Conservation (phyloP, 30 jellyfish, hydroid and myxozoan species). For the Turritopsis rubra region DNA sequence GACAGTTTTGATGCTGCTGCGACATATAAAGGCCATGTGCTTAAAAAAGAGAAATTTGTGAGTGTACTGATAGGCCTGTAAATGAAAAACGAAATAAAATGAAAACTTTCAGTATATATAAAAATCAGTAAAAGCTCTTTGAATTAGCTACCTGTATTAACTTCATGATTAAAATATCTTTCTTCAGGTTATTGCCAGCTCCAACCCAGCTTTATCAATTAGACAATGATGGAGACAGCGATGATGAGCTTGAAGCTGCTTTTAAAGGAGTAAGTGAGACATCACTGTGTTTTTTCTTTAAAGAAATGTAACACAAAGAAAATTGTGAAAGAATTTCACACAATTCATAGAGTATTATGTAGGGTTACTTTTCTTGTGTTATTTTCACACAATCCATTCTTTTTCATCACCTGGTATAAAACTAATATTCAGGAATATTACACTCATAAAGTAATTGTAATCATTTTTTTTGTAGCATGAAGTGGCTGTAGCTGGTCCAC, state of each 20-base stretch:
- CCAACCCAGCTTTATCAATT: constrained; percentile 59
- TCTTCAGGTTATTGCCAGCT: constrained; percentile 80
- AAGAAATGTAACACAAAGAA: no score
- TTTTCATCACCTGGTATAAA: neutral
- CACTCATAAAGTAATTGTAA: neutral
- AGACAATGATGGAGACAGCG: constrained; percentile 61
- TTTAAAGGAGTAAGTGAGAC: constrained; percentile 46
- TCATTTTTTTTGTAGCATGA: neutral
- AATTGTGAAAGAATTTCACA: neutral
- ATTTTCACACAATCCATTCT: neutral
- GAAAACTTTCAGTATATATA: no score
- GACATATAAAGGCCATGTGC: no score
- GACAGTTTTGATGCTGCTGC: no score
- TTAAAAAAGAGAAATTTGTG: no score
- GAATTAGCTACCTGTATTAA: no score
- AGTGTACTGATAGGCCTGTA: no score
- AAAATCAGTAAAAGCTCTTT: no score
- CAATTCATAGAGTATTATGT: no score
- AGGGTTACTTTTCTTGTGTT: neutral
- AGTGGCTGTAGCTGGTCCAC: constrained; percentile 54
- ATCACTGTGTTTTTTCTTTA: neutral
- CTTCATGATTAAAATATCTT: no score
- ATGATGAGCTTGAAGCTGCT: constrained; percentile 81
- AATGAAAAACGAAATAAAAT: no score
- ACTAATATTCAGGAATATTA: neutral